Base-by-base conservation (phyloP, 2,797 vertebrate species). In the Catostomus latipinnis region DNA sequence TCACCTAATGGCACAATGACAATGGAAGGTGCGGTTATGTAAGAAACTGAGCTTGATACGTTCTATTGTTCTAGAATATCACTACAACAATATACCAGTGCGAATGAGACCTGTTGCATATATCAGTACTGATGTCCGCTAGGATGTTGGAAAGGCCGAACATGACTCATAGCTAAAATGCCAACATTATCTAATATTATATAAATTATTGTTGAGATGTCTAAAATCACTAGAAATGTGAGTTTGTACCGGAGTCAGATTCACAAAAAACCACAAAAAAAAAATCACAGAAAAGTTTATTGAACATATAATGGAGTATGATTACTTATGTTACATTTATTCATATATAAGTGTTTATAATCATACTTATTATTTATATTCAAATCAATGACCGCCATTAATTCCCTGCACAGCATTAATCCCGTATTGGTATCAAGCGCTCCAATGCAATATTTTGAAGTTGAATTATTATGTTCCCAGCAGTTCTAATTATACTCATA, bases 31-130 rank as follows among this genome's bases (percentile, higher is more conserved):
- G 16, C 34, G 6, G 14, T 53, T 57, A 22, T 71, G 14, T 52
- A 56, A 65, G 70, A 63, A 73, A 71, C n/a, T 46, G 8, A 16
- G 58, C 67, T 14, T 68, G 71, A 81, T 72, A 79, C 5, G 48
- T 34, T 8, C 7, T 16, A 57, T 58, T 77, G 69, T 18, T 63
- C 63, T 50, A 53, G 1, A 49, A 5, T 57, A 50, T 60, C 53
- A 65, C 9, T 43, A 56, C 52, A 14, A 12, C 8, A 3, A 56
- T 22, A 43, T 71, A 43, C 4, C 8, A 7, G 4, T 71, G 5
- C n/a, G 18, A n/a, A 54, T n/a, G n/a, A 16, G 6, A 18, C 14
- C n/a, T 58, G 6, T 11, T 61, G 16, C 7, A 61, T 8, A 18
- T 18, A 18, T 18, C 56, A 61, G 9, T 9, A 10, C 50, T 52